Evolutionary conservation across 1,140 invertebrate genomes (phyloP).

Genomic region (Geopemphigus sp.): DNA sequence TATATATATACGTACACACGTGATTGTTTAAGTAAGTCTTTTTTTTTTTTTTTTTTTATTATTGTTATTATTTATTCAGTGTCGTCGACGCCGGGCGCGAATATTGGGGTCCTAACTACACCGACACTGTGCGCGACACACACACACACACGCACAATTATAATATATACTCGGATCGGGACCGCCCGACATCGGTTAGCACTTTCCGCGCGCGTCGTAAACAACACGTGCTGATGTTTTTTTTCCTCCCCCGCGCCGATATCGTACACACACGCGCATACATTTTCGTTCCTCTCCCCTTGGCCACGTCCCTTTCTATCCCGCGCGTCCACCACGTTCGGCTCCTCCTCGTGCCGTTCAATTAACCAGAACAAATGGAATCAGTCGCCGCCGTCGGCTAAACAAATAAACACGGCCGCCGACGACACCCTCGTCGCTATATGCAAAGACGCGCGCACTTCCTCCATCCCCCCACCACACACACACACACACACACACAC

Average conservation of each 20-base stretch:
- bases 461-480: too few species aligned
- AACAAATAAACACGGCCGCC: slow-evolving; percentile 21
- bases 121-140: background rate
- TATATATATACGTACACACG: too few species aligned
- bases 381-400: slow-evolving; percentile 3
- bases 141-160: too few species aligned
- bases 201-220: slow-evolving; percentile 24
- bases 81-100: background rate
- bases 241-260: background rate
- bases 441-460: slow-evolving; percentile 9
- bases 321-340: background rate
- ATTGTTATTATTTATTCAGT: slow-evolving; percentile 7
- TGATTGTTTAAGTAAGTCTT: too few species aligned
- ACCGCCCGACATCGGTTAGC: slow-evolving; percentile 24
- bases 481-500: background rate
- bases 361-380: slow-evolving; percentile 40
- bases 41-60: too few species aligned
- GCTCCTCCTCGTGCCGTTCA: too few species aligned
- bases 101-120: background rate
- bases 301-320: background rate
- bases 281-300: background rate
- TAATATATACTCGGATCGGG: too few species aligned
- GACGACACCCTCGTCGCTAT: background rate
- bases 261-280: background rate
- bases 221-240: slow-evolving; percentile 28